Evolutionary conservation across 2,797 vertebrate species (phyloP).

Genomic region (Pristis pectinata): DNA sequence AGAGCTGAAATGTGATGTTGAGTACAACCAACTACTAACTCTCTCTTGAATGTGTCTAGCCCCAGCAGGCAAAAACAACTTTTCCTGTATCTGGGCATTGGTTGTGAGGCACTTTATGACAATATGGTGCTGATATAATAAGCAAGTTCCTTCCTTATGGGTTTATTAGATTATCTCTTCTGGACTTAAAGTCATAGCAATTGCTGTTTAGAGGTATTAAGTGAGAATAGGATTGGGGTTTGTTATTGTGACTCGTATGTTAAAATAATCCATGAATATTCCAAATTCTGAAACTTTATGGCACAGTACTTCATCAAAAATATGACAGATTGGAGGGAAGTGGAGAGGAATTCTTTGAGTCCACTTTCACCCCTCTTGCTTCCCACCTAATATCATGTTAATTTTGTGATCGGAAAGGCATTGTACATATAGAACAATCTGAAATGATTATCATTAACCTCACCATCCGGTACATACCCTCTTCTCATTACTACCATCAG

Average conservation of each 20-base stretch:
- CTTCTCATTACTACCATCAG: no score
- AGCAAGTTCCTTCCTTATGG: not conserved
- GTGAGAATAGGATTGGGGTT: not conserved
- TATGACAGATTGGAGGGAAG: not conserved
- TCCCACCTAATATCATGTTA: no score
- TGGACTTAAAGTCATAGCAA: not conserved
- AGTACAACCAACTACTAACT: no score
- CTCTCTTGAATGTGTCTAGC: no score
- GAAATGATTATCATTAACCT: no score
- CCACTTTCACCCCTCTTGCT: not conserved
- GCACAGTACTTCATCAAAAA: not conserved
- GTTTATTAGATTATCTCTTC: not conserved
- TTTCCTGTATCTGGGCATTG: no score
- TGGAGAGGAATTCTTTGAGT: not conserved
- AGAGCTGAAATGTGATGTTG: no score
- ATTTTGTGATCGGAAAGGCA: not conserved
- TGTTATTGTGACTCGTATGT: not conserved
- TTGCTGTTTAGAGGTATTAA: not conserved
- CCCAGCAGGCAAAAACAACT: no score
- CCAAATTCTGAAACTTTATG: not conserved
- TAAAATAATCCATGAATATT: not conserved
- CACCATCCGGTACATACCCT: no score
- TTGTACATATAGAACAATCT: not conserved
- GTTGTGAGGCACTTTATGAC: not conserved
- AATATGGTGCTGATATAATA: not conserved